Evolutionary conservation across 1,140 invertebrate species (phyloP).

Genomic region (Formica selysi): DNA sequence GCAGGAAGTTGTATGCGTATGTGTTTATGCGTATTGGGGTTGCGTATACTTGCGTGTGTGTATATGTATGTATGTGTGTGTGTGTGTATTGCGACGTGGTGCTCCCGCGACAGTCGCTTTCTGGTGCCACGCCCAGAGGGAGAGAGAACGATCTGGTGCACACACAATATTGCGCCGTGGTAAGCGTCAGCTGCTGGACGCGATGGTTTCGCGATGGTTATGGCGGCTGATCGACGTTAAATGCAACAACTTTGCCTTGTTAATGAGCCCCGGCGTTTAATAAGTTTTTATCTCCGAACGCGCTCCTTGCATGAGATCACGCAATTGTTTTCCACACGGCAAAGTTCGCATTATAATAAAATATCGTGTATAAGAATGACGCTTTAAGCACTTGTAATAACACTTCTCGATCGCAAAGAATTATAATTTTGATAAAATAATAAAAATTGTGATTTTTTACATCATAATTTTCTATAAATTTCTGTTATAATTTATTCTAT

Average conservation of each 20-base stretch:
- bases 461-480: not conserved
- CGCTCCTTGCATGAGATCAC: conserved; percentile 3
- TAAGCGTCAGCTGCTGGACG: conserved; percentile 60
- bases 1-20: conserved; percentile 7
- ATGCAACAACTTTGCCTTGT: conserved; percentile 23
- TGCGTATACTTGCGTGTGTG: not conserved
- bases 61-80: not conserved
- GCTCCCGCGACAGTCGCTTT: conserved; percentile 72
- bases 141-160: conserved; percentile 54
- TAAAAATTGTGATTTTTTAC: not conserved
- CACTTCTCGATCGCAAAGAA: not conserved
- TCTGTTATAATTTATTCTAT: not conserved
- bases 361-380: not conserved
- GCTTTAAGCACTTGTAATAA: not conserved
- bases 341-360: too few relatives aligned
- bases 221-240: conserved; percentile 39
- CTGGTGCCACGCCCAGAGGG: conserved; percentile 72
- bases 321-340: conserved; percentile 12
- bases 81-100: conserved; percentile 41
- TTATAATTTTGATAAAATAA: not conserved
- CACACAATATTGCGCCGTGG: conserved; percentile 63
- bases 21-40: not conserved
- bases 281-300: not conserved
- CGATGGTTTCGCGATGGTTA: conserved; percentile 26
- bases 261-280: conserved; percentile 37